phyloP scores from a whole-genome alignment of 2,888 invertebrate species.

The Leptinotarsa haldemani region DNA sequence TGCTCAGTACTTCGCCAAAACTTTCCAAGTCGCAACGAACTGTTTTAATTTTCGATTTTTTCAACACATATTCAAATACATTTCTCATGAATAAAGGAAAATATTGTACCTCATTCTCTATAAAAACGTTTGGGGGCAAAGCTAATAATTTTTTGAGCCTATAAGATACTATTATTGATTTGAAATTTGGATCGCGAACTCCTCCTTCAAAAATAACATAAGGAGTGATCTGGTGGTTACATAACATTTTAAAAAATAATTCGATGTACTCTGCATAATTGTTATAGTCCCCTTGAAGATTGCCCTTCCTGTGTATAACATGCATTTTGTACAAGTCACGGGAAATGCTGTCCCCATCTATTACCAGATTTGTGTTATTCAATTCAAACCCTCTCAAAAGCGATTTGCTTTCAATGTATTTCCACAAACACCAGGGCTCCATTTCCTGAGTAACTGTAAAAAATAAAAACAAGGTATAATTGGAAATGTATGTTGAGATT shows the following conservation, averaged over 20 bases:
- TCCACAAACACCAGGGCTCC: no score
- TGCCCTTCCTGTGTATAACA: slow-evolving; percentile 68
- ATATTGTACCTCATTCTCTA: slow-evolving; percentile 52
- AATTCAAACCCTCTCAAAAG: no score
- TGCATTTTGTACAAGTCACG: slow-evolving; percentile 76
- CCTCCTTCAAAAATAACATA: slow-evolving; percentile 82
- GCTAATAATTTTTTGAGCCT: slow-evolving; percentile 54
- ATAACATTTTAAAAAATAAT: slow-evolving; percentile 77
- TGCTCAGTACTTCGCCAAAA: slow-evolving; percentile 85
- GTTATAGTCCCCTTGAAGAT: slow-evolving; percentile 90
- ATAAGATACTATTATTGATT: slow-evolving; percentile 49
- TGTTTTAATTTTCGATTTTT: slow-evolving; percentile 73
- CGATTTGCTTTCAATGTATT: no score
- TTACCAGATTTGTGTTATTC: slow-evolving; percentile 76
- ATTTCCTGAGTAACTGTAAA: no score
- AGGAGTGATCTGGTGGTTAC: slow-evolving; percentile 77
- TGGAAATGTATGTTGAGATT: no score
- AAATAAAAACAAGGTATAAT: no score
- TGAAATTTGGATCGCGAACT: slow-evolving; percentile 63
- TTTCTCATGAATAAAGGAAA: slow-evolving; percentile 78
- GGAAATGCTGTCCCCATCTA: slow-evolving; percentile 84
- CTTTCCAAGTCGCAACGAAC: slow-evolving; percentile 89
- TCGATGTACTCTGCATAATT: slow-evolving; percentile 74
- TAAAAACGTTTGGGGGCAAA: slow-evolving; percentile 67
- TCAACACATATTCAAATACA: slow-evolving; percentile 78